A percentile compares a stretch with the other conserved stretches of the same genome.
phyloP scores from a whole-genome alignment of 2,113 vertebrate genomes.

The Salvelinus alpinus region DNA sequence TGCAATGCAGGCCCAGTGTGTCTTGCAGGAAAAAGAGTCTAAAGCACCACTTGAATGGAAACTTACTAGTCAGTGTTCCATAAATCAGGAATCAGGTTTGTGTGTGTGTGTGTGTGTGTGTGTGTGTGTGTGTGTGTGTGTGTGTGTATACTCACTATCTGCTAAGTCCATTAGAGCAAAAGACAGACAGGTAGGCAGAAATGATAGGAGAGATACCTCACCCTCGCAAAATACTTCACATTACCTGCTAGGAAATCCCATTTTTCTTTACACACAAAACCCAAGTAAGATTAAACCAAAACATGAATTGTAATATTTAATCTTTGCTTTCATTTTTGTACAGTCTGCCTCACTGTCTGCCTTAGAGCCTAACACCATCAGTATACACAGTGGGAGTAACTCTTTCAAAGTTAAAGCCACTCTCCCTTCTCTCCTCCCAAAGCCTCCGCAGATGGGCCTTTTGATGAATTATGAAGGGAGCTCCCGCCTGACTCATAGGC shows the following conservation, averaged over 20 bases:
- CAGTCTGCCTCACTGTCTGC: neutral
- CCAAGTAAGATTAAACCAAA: neutral
- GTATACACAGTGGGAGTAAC: neutral
- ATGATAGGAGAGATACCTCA: too few species aligned
- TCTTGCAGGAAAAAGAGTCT: too few species aligned
- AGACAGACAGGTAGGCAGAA: too few species aligned
- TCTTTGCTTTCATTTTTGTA: neutral
- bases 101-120: too few species aligned
- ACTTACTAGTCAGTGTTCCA: too few species aligned
- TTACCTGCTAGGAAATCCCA: neutral
- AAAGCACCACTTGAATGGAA: too few species aligned
- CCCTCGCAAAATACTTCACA: too few species aligned
- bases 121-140: too few species aligned
- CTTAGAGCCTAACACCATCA: neutral
- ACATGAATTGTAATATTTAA: neutral
- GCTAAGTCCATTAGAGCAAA: too few species aligned
- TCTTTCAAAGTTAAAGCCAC: neutral
- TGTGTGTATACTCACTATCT: too few species aligned
- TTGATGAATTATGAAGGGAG: slow-evolving; percentile 5
- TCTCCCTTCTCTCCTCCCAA: neutral
- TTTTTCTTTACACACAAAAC: neutral
- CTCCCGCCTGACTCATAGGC: neutral
- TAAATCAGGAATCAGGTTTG: too few species aligned
- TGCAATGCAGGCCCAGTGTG: too few species aligned
- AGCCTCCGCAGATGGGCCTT: neutral